Base-by-base conservation (phyloP, 2,888 invertebrate species). In the Synanthedon andrenaeformis region DNA sequence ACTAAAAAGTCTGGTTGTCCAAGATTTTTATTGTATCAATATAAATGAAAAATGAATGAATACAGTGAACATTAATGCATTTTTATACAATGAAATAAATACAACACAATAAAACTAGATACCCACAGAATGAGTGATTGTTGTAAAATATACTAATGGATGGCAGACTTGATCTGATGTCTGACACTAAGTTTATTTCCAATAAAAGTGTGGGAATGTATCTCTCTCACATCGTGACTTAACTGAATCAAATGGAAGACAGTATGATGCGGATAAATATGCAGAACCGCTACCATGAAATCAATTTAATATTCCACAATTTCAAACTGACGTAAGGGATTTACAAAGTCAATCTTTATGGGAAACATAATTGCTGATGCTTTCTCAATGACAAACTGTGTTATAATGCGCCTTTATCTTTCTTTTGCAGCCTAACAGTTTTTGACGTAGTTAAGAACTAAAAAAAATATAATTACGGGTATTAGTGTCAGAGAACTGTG, bases 261-360 rank as follows among this genome's bases (percentile, higher is more conserved):
- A 42, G 59, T 60, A 58, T 63, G 63, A 65, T 59, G 59, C 55
- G 61, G 62, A 65, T 66, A 65, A 66, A 66, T 62, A 63, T 60
- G 58, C 59, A 59, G 58, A 56, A 53, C 60, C 51, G 54, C 61
- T 57, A 58, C 60, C 62, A 63, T 65, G 62, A 66, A 65, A 67
- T 67, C 62, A 65, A 67, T 65, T 67, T 62, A 56, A 60, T 60
- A 60, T 58, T 50, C 45, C 12, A 17, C 49, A 14, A 45, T 13
- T 14, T 45, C 13, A 14, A 45, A 45, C 14, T 45, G 45, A 12
- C n/a, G 14, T 45, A 45, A 45, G 45, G 45, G 45, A 45, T 45
- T 35, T 45, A 14, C 45, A 1, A 13, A 45, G 45, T 45, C 45
- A 11, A 45, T 45, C 45, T 45, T 13, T 13, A 45, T 45, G 45